Conservation (phyloP, 2,888 invertebrate species). For the Ditula angustiorana region DNA sequence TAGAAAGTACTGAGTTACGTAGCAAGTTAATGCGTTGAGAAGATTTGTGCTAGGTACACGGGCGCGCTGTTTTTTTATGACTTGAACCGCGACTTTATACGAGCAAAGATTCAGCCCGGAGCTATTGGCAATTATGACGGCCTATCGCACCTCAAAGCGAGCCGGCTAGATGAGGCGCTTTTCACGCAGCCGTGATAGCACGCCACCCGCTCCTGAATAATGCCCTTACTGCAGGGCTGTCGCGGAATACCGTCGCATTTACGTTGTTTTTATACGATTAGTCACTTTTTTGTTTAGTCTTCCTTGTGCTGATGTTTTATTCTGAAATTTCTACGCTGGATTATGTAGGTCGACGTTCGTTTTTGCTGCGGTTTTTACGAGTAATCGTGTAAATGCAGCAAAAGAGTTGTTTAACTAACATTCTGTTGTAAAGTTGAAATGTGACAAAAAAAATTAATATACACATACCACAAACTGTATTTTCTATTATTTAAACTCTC, state of each 20-base stretch:
- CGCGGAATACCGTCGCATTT: not conserved
- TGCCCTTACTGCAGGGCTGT: not conserved
- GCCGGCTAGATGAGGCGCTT: constrained; percentile 57
- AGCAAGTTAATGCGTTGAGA: no score
- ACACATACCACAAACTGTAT: no score
- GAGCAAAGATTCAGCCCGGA: constrained; percentile 58
- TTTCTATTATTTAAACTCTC: no score
- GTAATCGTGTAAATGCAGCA: no score
- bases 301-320: no score
- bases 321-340: no score
- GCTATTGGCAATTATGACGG: constrained; percentile 80
- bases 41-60: no score
- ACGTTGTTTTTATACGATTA: not conserved
- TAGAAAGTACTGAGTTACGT: no score
- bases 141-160: constrained; percentile 74
- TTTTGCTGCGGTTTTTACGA: no score
- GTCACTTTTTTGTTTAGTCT: not conserved
- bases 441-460: no score
- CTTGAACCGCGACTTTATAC: constrained; percentile 9
- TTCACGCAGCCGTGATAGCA: constrained; percentile 52
- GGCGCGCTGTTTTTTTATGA: constrained; percentile 12
- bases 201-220: not conserved
- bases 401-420: no score
- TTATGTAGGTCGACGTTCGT: not conserved
- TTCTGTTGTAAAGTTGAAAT: no score